Evolutionary conservation across 2,888 invertebrate genomes (phyloP).

Genomic region (Chrysopilus asiliformis): DNA sequence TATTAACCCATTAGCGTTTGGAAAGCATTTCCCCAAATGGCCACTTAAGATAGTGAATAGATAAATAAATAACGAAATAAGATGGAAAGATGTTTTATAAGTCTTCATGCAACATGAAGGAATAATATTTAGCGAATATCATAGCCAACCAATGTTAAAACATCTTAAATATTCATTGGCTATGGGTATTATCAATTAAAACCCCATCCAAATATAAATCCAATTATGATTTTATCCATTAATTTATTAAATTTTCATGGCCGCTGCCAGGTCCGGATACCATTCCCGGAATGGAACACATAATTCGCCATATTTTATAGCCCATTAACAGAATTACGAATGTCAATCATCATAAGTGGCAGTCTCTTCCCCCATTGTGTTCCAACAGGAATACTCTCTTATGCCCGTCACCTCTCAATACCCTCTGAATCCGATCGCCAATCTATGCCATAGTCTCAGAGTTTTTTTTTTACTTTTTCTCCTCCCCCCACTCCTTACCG

Average conservation of each 20-base stretch:
- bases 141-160: too few species aligned
- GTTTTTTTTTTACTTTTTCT: too few species aligned
- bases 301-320: slow-evolving; percentile 22
- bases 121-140: too few species aligned
- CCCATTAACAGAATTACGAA: slow-evolving; percentile 23
- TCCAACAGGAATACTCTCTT: slow-evolving; percentile 1
- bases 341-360: slow-evolving; percentile 24
- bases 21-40: too few species aligned
- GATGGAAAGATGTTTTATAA: too few species aligned
- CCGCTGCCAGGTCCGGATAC: slow-evolving; percentile 5
- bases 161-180: too few species aligned
- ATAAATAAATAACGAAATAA: too few species aligned
- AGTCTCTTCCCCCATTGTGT: slow-evolving; percentile 19
- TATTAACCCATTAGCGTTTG: too few species aligned
- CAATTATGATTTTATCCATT: slow-evolving; percentile 20
- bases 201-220: slow-evolving; percentile 13
- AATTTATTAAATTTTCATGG: slow-evolving; percentile 20
- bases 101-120: too few species aligned
- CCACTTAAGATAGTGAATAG: too few species aligned
- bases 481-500: too few species aligned
- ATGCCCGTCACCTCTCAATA: slow-evolving; percentile 10
- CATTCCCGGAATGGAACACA: slow-evolving; percentile 10
- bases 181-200: slow-evolving; percentile 7
- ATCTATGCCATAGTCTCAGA: neutral
- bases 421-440: slow-evolving; percentile 12